Evolutionary conservation across 2,113 vertebrate genomes (phyloP), one percentile per base, ranked within the genome.

Genomic region (Mugil cephalus): DNA sequence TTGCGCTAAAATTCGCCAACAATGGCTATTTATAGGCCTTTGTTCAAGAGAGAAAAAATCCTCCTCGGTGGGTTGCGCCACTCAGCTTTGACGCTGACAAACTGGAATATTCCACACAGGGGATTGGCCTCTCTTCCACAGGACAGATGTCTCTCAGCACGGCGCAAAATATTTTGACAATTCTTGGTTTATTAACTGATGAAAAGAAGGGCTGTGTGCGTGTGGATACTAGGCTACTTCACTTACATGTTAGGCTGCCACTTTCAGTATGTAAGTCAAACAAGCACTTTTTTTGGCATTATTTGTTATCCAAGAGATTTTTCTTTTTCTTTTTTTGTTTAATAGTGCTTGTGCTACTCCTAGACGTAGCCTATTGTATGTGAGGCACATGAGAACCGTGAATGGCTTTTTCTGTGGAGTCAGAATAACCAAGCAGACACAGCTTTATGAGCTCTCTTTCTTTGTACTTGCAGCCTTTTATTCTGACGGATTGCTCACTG

Each of bases 21-120:
- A 10, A 19, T n/a, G 21, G 74, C 76, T 83, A 85, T 81, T 82
- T 80, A 58, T 82, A 83, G 71, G 83, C 68, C 70, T 76, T 86
- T 55, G 42, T 12, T 59, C 19, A 40, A n/a, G 42, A 19, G 21
- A 70, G 24, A 39, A 65, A 71, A 36, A 46, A 53, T 8, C 17
- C 42, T 67, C 65, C 69, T 59, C 30, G 43, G 48, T 80, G 85
- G 64, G 75, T 61, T 84, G 81, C 56, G 17, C 87, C 73, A 42
- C 56, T 72, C 61, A 69, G 69, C 12, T 35, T 36, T 76, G 71
- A 48, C 46, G 69, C 79, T 80, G 83, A 84, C 85, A 86, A 60
- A 74, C 85, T 86, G 89, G 89, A 88, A 91, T 88, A 87, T 91
- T 92, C 88, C 80, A 89, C 82, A 70, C 70, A 80, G 71, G 76